phyloP scores from a whole-genome alignment of 2,888 invertebrate species.

The Aplocera efformata region DNA sequence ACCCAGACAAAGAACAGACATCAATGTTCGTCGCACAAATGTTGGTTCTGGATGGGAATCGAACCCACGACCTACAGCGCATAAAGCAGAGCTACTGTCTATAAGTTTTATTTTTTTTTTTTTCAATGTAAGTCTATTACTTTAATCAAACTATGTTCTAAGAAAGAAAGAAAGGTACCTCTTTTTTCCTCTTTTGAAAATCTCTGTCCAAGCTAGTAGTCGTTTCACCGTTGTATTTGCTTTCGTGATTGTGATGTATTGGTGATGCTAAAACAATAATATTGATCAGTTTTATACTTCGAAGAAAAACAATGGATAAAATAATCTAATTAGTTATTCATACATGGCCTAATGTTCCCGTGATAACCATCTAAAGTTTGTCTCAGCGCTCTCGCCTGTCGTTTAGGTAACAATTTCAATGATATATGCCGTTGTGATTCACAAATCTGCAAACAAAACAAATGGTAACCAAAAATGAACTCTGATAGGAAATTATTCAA shows the following conservation, averaged over 20 bases:
- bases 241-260: conserved; percentile 60
- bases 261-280: conserved; percentile 57
- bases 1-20: no score
- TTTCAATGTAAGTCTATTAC: no score
- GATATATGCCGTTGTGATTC: conserved; percentile 92
- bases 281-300: conserved; percentile 2
- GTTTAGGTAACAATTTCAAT: conserved; percentile 91
- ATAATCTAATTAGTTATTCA: conserved; percentile 11
- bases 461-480: not conserved
- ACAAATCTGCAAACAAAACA: conserved; percentile 81
- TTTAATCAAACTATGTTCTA: no score
- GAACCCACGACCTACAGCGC: no score
- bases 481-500: not conserved
- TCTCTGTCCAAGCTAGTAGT: conserved; percentile 89
- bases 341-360: conserved; percentile 78
- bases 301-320: not conserved
- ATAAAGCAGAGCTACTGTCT: no score
- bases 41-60: no score
- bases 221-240: conserved; percentile 76
- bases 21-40: no score
- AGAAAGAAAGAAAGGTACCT: conserved; percentile 83
- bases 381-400: conserved; percentile 90
- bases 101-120: no score
- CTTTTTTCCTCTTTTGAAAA: conserved; percentile 89
- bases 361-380: conserved; percentile 89